A percentile compares a stretch with the other conserved stretches of the same genome.
phyloP scores from a whole-genome alignment of 2,888 invertebrate genomes.

The Lumbricus terrestris region DNA sequence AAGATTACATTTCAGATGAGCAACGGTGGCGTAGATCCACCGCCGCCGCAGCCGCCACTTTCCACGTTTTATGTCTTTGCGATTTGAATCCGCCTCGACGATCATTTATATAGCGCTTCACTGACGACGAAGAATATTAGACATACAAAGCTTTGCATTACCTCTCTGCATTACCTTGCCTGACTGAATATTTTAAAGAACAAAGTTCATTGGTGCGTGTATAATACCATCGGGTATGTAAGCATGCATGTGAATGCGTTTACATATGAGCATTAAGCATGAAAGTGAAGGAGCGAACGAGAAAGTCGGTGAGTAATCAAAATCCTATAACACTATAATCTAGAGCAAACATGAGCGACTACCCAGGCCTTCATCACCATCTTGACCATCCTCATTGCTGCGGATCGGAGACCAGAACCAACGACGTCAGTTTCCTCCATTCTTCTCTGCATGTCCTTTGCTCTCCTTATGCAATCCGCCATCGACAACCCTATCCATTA shows the following conservation, averaged over 20 bases:
- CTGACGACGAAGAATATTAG: not conserved
- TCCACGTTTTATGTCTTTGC: not conserved
- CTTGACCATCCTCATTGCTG: no score
- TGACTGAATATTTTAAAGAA: not conserved
- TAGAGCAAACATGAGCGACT: not conserved
- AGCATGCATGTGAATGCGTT: not conserved
- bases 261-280: no score
- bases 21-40: no score
- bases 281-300: not conserved
- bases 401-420: no score
- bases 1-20: slow-evolving; percentile 3
- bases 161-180: not conserved
- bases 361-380: no score
- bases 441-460: no score
- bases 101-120: not conserved
- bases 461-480: no score
- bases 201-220: not conserved
- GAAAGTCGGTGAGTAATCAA: not conserved
- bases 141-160: no score
- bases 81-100: not conserved
- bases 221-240: not conserved
- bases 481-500: no score
- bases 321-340: not conserved
- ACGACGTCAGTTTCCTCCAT: no score
- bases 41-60: not conserved